Conservation (phyloP, 2,888 invertebrate genomes). For the Myopa tessellatipennis region DNA sequence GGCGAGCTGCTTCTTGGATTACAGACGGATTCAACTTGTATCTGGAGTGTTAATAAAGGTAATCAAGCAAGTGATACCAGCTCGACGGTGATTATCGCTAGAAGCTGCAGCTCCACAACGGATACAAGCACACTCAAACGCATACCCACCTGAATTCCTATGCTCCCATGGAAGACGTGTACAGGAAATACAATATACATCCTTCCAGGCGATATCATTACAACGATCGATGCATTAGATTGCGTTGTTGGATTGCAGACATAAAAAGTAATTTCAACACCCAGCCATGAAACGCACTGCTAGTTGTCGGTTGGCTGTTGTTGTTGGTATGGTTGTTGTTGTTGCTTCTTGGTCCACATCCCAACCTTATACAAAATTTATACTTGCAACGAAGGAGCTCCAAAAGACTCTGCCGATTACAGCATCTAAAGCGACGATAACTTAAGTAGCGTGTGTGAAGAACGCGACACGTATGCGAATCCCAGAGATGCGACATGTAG, state of each 20-base stretch:
- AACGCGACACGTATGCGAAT: slow-evolving; percentile 29
- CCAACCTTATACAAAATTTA: slow-evolving; percentile 4
- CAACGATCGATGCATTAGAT: slow-evolving; percentile 30
- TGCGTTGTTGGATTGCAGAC: slow-evolving; percentile 26
- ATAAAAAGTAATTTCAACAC: slow-evolving; percentile 30
- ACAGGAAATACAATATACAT: slow-evolving; percentile 8
- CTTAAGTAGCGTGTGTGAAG: slow-evolving; percentile 13
- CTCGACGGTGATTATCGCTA: slow-evolving; percentile 18
- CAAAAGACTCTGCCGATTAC: slow-evolving; percentile 9
- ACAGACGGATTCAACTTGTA: slow-evolving; percentile 22
- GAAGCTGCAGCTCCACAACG: neutral
- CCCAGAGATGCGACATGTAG: slow-evolving; percentile 30
- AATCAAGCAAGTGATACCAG: slow-evolving; percentile 29
- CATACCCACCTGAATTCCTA: neutral
- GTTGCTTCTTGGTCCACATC: neutral
- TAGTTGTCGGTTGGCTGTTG: neutral
- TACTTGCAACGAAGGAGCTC: neutral
- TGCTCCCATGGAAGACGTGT: neutral
- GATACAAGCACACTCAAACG: neutral
- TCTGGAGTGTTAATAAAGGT: slow-evolving; percentile 28
- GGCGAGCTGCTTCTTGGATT: neutral
- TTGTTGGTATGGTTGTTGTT: neutral
- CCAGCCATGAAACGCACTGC: neutral
- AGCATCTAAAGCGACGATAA: slow-evolving; percentile 13
- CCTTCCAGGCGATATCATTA: slow-evolving; percentile 22